Base-by-base conservation (phyloP, 2,888 invertebrate genomes). In the Hybos culiciformis region DNA sequence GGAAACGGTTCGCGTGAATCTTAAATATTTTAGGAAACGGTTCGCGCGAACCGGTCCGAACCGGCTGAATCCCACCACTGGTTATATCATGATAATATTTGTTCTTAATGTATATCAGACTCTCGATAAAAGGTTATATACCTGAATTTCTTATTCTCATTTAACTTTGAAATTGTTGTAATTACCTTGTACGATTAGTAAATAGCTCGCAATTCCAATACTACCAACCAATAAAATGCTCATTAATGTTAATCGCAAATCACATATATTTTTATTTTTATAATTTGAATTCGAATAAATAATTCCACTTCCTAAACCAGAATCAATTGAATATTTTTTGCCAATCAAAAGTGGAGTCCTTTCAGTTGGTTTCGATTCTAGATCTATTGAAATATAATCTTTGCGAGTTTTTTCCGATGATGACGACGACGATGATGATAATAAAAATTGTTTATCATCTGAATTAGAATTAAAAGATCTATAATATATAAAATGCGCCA, bases 151-250 rank as follows among this genome's bases (percentile, higher is more conserved):
- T 19, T 18, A 21, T 37, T 21, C 8, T 19, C 15, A 26, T n/a
- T 1, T 12, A 37, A 2, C n/a, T 31, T 40, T 40, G 26, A 4
- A 39, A 20, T 43, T 15, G 24, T 36, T 40, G 40, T 42, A 55
- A 58, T 62, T 56, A 64, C 63, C 49, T 54, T 63, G 55, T 49
- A 48, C 49, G 47, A 55, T 50, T 42, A 64, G 53, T 42, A 64
- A 53, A 54, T 64, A 63, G 5, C 47, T 47, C 42, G 58, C 60
- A 47, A 62, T 46, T 31, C 47, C 43, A n/a, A 60, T 37, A 14
- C 53, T 56, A 18, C 44, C 34, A 19, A 51, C 40, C 14, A 64
- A 50, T 44, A 62, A 44, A 15, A 56, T 21, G 15, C 53, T 47
- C 42, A 62, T 50, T 12, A 51, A 50, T 40, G 61, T 47, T 4